phyloP scores from a whole-genome alignment of 2,888 invertebrate genomes.

The Kryphioiulus occultus region DNA sequence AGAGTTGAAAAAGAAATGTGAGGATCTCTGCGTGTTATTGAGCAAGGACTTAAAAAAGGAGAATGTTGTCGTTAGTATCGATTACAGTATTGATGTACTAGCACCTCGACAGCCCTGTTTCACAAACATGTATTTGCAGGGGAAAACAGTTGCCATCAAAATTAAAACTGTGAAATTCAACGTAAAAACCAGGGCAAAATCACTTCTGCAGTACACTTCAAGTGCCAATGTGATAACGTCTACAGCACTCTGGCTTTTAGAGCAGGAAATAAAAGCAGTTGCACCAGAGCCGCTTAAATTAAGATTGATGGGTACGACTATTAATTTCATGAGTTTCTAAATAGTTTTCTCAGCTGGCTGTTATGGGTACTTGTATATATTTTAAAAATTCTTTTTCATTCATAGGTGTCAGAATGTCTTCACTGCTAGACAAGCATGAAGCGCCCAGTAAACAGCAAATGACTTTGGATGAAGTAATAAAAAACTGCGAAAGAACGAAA shows the following conservation, averaged over 20 bases:
- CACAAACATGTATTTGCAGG: neutral
- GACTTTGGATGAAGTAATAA: conserved; percentile 28
- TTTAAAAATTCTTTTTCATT: too few relatives aligned
- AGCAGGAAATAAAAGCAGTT: conserved; percentile 47
- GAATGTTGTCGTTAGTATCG: conserved; percentile 41
- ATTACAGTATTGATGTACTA: neutral
- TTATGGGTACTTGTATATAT: too few relatives aligned
- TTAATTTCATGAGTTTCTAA: neutral
- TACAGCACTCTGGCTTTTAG: conserved; percentile 45
- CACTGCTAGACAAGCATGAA: neutral
- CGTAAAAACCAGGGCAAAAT: conserved; percentile 49
- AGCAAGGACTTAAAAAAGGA: conserved; percentile 48
- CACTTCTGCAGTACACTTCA: conserved; percentile 24
- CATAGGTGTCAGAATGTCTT: conserved; percentile 46
- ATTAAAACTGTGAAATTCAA: conserved; percentile 46
- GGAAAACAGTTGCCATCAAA: conserved; percentile 51
- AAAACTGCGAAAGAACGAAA: neutral
- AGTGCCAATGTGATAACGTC: conserved; percentile 8
- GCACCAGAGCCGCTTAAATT: conserved; percentile 42
- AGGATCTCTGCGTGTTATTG: conserved; percentile 46
- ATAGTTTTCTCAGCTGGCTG: too few relatives aligned
- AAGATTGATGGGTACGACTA: conserved; percentile 47
- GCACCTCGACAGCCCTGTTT: too few relatives aligned
- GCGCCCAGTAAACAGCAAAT: neutral
- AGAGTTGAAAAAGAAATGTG: conserved; percentile 44